Evolutionary conservation across 2,888 invertebrate species (phyloP), one percentile per base, ranked within the genome.

Genomic region (Agriopis leucophaearia): DNA sequence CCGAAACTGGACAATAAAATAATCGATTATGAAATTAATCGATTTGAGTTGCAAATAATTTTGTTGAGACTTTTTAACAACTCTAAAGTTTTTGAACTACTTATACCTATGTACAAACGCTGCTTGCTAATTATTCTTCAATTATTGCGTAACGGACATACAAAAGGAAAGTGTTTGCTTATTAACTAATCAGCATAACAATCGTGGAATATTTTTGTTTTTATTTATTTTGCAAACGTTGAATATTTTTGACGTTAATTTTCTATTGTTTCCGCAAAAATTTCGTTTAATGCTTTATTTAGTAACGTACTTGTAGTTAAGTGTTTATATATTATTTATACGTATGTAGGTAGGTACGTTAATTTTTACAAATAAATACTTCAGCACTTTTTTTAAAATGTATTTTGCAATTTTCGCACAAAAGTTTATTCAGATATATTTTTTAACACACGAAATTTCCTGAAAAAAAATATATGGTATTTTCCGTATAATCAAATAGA

Each of bases 161-260:
- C 71, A 70, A 75, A 73, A 70, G 52, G 73, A 73, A 73, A 73
- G 72, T 69, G 56, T 67, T 55, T 35, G 40, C 52, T 60, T 74
- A 66, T 69, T 72, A 66, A 74, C 67, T 70, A 71, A 71, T 69
- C 61, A 67, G 52, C 67, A 69, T 70, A 71, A 71, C 67, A 75
- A 74, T 70, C 48, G 65, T 50, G 58, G 18, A 35, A 48, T 64
- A 55, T 70, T 63, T 73, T 66, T 66, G 60, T 66, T 71, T 67
- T 69, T 68, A 61, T 66, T 73, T 69, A 67, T 66, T 70, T 60
- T 50, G 60, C 64, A 60, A 67, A 61, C 45, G 5, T 8, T 60
- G 47, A n/a, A 15, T 42, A 35, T 56, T 59, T 54, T 47, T 18
- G 36, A 51, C 16, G 44, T 7, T 51, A 59, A 60, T 65, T 54